Conservation (phyloP, 2,888 invertebrate species). For the Fabriciana adippe region DNA sequence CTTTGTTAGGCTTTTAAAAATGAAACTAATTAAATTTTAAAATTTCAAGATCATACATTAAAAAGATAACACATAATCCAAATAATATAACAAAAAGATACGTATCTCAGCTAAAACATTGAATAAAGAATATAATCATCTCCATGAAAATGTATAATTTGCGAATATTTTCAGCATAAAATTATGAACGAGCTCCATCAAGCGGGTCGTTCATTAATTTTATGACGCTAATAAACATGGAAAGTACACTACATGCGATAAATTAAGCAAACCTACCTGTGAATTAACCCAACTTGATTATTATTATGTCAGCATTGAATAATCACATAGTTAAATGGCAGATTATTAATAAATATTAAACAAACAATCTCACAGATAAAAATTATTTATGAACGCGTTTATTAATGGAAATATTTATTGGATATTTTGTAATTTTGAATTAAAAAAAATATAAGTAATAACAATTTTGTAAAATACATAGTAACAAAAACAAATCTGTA, state of each 20-base stretch:
- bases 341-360: neutral
- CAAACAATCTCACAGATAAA: neutral
- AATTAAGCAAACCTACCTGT: constrained; percentile 39
- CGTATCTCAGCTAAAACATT: constrained; percentile 24
- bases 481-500: too few species aligned
- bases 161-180: constrained; percentile 41
- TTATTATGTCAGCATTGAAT: constrained; percentile 28
- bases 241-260: constrained; percentile 45
- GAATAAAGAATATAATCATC: constrained; percentile 29
- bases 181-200: constrained; percentile 41
- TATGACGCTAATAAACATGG: constrained; percentile 57
- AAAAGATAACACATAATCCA: too few species aligned
- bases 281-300: constrained; percentile 38
- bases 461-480: too few species aligned
- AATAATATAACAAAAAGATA: neutral
- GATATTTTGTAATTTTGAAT: too few species aligned
- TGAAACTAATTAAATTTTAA: too few species aligned
- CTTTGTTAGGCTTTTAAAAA: too few species aligned
- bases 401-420: too few species aligned
- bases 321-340: constrained; percentile 1
- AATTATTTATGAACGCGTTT: neutral
- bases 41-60: too few species aligned
- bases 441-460: too few species aligned
- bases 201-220: constrained; percentile 56
- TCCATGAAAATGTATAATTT: constrained; percentile 32